A percentile compares a stretch with the other conserved stretches of the same genome.
phyloP scores from a whole-genome alignment of 2,113 vertebrate genomes.

The Athene cunicularia region DNA sequence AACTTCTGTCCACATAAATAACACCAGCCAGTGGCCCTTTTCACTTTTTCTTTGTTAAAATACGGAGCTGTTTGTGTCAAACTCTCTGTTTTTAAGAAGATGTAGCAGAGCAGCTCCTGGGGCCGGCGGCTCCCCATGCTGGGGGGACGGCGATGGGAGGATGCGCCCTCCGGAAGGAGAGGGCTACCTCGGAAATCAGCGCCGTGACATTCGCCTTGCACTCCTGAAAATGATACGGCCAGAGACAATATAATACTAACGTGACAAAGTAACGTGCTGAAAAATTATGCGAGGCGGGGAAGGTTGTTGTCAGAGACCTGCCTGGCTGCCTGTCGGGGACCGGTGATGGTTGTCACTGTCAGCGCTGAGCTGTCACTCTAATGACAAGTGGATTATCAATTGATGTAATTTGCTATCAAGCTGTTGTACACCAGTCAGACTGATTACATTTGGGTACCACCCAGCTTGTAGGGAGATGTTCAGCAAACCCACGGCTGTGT shows the following conservation, averaged over 20 bases:
- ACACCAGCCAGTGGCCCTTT: neutral
- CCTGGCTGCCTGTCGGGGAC: neutral
- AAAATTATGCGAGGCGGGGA: neutral
- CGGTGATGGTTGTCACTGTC: neutral
- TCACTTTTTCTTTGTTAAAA: neutral
- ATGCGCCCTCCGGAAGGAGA: too few relatives aligned
- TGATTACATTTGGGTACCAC: neutral
- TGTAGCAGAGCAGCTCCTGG: neutral
- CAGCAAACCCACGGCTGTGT: accelerated
- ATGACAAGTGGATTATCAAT: neutral
- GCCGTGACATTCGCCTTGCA: accelerated
- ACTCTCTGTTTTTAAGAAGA: neutral
- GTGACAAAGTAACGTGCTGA: neutral
- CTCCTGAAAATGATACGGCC: accelerated
- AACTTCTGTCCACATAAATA: neutral
- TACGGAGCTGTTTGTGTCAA: neutral
- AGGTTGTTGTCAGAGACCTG: neutral
- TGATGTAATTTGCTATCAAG: neutral
- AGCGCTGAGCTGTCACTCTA: neutral
- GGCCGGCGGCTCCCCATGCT: neutral
- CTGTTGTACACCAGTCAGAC: neutral
- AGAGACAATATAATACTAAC: neutral
- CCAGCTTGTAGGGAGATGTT: neutral
- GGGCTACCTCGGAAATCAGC: neutral
- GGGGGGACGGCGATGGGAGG: accelerated